These are phyloP conservation scores for Heliocidaris tuberculata DNA, from an alignment of 35 echinoderm and acorn worm species.

Conservation along the genomic window DNA sequence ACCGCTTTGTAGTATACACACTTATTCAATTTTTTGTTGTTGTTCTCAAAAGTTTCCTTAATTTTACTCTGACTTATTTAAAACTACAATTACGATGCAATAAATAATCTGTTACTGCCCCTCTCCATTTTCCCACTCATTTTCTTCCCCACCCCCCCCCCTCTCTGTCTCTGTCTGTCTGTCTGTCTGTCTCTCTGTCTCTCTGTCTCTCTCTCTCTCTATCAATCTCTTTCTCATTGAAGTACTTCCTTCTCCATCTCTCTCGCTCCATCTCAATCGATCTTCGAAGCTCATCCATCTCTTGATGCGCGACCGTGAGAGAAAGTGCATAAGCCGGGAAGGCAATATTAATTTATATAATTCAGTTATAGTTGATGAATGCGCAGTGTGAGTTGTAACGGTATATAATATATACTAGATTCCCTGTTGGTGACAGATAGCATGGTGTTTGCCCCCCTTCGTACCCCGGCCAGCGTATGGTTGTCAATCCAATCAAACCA, in stretches of 20 bases:
- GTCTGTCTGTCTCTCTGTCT: background rate
- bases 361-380: constrained; percentile 48
- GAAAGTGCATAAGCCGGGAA: constrained; percentile 47
- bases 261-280: background rate
- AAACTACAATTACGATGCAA: no score
- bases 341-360: constrained; percentile 55
- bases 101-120: background rate
- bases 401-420: background rate
- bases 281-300: constrained; percentile 33
- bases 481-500: background rate
- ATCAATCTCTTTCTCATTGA: background rate
- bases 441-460: background rate
- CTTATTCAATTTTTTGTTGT: no score
- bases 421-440: background rate
- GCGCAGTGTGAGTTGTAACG: background rate
- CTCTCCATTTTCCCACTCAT: background rate
- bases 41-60: no score
- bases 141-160: background rate
- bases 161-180: background rate
- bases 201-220: background rate
- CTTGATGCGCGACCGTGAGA: background rate
- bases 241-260: background rate
- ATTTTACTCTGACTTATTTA: no score
- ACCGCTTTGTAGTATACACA: no score
- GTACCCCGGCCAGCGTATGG: background rate